Evolutionary conservation across 35 echinoderm and acorn worm genomes (phyloP), one percentile per base, ranked within the genome.

Genomic region (Apostichopus californicus): DNA sequence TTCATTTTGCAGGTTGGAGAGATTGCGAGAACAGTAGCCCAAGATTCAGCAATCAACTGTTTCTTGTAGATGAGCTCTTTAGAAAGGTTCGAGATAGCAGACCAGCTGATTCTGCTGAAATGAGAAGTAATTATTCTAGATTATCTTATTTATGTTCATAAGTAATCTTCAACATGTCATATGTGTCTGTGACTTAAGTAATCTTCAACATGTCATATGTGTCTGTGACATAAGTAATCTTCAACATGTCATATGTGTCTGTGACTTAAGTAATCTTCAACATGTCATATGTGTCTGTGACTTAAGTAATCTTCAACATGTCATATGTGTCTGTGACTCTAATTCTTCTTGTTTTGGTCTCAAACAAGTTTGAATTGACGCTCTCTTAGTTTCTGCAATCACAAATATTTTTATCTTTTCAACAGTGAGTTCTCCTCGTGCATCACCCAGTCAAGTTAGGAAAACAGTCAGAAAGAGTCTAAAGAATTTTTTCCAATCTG

Each of bases 401-500:
- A 61, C 7, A 8, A 7, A 12, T 61, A 86, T 65, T 91, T 91
- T 56, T 90, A 78, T 0, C 4, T 61, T 65, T 54, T 22, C 71
- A 77, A 80, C 95, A 99, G 97, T 91, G 46, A 99, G 91, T 92
- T 99, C 97, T 93, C 97, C 97, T 15, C 60, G 93, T 83, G 93
- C 97, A 18, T 98, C 97, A 66, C 97, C 97, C 58, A 99, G 94
- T 86, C 97, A 99, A 81, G 93, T 99, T 14, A 79, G 97, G 13
- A 96, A 94, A 86, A 99, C 97, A 54, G 93, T 99, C 73, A 94
- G 93, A 66, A 99, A 99, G 90, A 99, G 97, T 59, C 81, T 99
- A n/a, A 99, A 99, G 65, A 99, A 96, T 81, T 94, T 99, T 90
- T 99, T 99, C 93, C 97, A 99, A 65, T 99, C 95, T 84, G 97